A percentile compares a stretch with the other conserved stretches of the same genome.
Conservation (phyloP, 1,140 invertebrate species). For the Babylonia areolata region DNA sequence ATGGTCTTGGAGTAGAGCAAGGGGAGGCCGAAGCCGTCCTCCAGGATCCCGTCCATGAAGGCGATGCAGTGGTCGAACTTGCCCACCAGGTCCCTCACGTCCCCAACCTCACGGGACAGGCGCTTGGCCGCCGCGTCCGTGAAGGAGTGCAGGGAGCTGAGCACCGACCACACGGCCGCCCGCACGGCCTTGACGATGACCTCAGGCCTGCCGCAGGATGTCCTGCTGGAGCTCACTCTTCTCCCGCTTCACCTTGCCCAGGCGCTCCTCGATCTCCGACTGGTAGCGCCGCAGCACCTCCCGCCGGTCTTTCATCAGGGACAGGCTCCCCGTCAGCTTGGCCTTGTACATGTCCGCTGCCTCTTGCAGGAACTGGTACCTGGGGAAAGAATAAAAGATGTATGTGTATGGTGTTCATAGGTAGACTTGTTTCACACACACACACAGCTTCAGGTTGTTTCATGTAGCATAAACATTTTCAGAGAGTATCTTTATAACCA, state of each 20-base stretch:
- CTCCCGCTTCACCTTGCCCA: conserved; percentile 44
- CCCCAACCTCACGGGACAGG: conserved; percentile 85
- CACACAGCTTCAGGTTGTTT: too few relatives aligned
- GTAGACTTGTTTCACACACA: too few relatives aligned
- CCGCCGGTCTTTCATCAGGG: conserved; percentile 45
- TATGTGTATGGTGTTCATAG: too few relatives aligned
- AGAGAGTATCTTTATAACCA: too few relatives aligned
- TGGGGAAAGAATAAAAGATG: too few relatives aligned
- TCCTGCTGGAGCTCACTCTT: conserved; percentile 47
- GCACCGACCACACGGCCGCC: conserved; percentile 41
- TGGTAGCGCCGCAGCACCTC: conserved; percentile 32
- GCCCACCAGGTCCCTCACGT: conserved; percentile 48
- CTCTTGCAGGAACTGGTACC: conserved; percentile 93
- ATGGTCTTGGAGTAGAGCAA: conserved; percentile 56
- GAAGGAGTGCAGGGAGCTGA: conserved; percentile 47
- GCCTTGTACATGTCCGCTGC: conserved; percentile 87
- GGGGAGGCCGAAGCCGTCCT: conserved; percentile 88
- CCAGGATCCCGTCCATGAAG: conserved; percentile 86
- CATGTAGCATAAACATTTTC: too few relatives aligned
- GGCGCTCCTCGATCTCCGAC: conserved; percentile 47
- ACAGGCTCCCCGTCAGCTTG: conserved; percentile 44
- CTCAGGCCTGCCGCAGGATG: conserved; percentile 45
- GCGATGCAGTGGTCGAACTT: conserved; percentile 86
- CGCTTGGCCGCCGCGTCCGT: conserved; percentile 50
- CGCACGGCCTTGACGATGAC: conserved; percentile 46